Evolutionary conservation across 64 coral and sea anemone genomes (phyloP).

Genomic region (Montipora sp.): DNA sequence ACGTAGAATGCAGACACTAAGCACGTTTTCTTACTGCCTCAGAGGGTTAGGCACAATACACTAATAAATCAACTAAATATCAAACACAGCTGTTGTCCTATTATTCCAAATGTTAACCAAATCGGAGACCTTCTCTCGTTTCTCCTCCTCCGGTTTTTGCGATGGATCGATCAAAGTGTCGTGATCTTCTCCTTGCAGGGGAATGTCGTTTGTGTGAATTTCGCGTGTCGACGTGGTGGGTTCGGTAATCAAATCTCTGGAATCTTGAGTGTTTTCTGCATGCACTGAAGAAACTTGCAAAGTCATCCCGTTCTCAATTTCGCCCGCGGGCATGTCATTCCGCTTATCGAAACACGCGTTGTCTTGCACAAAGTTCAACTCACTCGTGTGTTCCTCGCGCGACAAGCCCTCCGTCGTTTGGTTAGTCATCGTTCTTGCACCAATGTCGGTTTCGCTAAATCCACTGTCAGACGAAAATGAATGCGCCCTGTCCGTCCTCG

Average conservation of each 20-base stretch:
- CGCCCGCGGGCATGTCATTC: background rate
- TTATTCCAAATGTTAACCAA: constrained; percentile 32
- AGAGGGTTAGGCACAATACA: background rate
- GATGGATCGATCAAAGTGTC: background rate
- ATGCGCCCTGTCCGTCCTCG: background rate
- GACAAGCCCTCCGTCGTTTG: background rate
- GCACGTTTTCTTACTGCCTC: background rate
- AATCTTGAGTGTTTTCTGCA: constrained; percentile 1
- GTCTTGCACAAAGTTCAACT: background rate
- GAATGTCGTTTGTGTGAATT: background rate
- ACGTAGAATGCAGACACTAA: no score
- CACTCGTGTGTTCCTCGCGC: background rate
- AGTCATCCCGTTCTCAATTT: background rate
- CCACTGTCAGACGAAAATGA: constrained; percentile 1
- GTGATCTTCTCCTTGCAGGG: background rate
- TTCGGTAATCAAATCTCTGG: background rate
- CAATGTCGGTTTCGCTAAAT: background rate
- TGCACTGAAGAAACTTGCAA: background rate
- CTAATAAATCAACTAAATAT: background rate
- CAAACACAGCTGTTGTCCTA: background rate
- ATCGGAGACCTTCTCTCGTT: constrained; percentile 8
- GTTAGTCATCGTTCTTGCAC: background rate
- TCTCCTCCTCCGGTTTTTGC: constrained; percentile 1
- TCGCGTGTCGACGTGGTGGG: background rate
- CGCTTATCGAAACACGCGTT: background rate